Base-by-base conservation (phyloP, 1,140 invertebrate genomes). In the Drosophila eugracilis region DNA sequence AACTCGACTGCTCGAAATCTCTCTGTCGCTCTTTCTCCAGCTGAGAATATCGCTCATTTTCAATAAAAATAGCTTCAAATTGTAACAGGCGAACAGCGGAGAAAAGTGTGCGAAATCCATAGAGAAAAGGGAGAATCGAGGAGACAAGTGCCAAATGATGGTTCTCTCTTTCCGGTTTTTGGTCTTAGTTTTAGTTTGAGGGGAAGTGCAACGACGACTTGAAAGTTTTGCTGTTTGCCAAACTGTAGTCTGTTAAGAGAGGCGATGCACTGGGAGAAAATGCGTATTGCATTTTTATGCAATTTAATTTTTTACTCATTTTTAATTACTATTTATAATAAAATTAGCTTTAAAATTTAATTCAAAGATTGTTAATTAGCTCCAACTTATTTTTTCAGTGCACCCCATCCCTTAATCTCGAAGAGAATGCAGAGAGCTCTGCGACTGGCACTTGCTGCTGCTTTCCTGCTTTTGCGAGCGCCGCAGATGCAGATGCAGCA, bases 11-110 rank as follows among this genome's bases (percentile, higher is more conserved):
- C 14, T 34, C 39, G 32, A 41, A 19, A 10, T n/a, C n/a, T 22
- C 10, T 37, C 26, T 54, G 26, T 37, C 45, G 53, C 52, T 59
- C 32, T 30, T 32, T 63, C 48, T 54, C 55, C 15, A 60, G 63
- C 50, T 72, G 73, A 86, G 66, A 86, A 84, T 78, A 77, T 86
- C 83, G 83, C 81, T 88, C 83, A 78, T 75, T 86, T 88, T 86
- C 84, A 89, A 86, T 88, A 88, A 88, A 88, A 88, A 88, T 88
- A 88, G 83, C 83, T 88, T 88, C 88, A 86, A 86, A 88, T 88
- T 52, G 71, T 74, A 88, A 69, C 83, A 88, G 83, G 83, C 83
- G 53, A 62, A 60, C 83, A 88, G 83, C 50, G 7, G 37, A 24
- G 28, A 9, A 24, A 12, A 44, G 14, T 42, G 45, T 44, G 45